phyloP scores from a whole-genome alignment of 2,888 invertebrate genomes.

The Drosophila subquinaria region DNA sequence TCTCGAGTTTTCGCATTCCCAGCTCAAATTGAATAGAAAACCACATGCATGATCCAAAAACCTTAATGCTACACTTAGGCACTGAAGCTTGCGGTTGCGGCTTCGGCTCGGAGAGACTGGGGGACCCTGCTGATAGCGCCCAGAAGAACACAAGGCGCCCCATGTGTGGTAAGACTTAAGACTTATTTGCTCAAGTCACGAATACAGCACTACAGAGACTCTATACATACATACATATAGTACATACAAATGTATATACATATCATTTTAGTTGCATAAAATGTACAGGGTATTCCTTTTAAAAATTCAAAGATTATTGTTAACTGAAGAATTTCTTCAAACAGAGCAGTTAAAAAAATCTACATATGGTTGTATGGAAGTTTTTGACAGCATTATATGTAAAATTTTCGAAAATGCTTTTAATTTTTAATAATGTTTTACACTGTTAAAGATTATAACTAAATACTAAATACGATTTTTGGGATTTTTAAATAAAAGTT shows the following conservation, averaged over 20 bases:
- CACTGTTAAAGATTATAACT: not conserved
- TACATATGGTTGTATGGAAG: not conserved
- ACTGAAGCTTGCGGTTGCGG: constrained; percentile 46
- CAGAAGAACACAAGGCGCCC: constrained; percentile 45
- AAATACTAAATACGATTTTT: too few relatives aligned
- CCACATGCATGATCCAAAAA: constrained; percentile 21
- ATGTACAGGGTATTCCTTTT: not conserved
- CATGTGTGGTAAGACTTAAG: constrained; percentile 27
- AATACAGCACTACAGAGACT: not conserved
- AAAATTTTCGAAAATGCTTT: not conserved
- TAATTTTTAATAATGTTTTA: too few relatives aligned
- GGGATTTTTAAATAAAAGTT: too few relatives aligned
- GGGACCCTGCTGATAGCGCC: constrained; percentile 39
- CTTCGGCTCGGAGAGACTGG: not conserved
- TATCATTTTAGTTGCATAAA: not conserved
- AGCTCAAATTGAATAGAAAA: constrained; percentile 25
- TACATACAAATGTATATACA: not conserved
- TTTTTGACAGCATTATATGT: too few relatives aligned
- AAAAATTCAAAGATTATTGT: not conserved
- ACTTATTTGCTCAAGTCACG: not conserved
- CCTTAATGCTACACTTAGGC: constrained; percentile 46
- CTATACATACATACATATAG: not conserved
- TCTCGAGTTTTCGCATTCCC: constrained; percentile 6
- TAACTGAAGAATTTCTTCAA: not conserved
- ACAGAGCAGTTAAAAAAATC: not conserved